phyloP scores from a whole-genome alignment of 2,888 invertebrate species.

The Spilarctia lutea region DNA sequence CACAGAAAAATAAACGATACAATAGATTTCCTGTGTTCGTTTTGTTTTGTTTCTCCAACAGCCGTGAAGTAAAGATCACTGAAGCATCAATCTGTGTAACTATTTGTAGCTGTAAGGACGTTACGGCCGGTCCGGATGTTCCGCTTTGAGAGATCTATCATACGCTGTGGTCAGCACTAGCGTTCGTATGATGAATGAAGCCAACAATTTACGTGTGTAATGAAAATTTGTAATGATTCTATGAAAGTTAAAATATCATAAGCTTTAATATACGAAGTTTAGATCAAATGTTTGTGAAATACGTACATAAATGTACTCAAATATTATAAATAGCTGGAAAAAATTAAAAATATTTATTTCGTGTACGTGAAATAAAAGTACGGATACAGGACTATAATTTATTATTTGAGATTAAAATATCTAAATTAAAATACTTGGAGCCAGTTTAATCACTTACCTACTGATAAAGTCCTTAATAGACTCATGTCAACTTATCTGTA shows the following conservation, averaged over 20 bases:
- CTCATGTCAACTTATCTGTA: too few relatives aligned
- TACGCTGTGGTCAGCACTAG: not conserved
- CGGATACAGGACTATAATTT: not conserved
- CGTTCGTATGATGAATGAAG: not conserved
- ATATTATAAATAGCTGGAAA: too few relatives aligned
- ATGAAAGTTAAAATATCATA: too few relatives aligned
- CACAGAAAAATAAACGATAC: not conserved
- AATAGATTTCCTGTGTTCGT: not conserved
- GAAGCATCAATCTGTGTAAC: conserved; percentile 20
- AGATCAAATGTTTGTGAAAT: not conserved
- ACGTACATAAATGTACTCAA: too few relatives aligned
- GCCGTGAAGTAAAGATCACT: conserved; percentile 10
- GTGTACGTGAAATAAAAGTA: not conserved
- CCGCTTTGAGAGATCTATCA: conserved; percentile 12
- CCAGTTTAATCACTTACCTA: too few relatives aligned
- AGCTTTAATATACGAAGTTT: not conserved
- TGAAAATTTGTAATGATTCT: not conserved
- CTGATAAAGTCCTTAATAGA: too few relatives aligned
- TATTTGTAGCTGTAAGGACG: conserved; percentile 4
- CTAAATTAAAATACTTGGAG: not conserved
- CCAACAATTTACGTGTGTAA: not conserved
- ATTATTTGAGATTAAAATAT: too few relatives aligned
- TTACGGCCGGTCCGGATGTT: not conserved
- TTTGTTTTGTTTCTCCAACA: conserved; percentile 6
- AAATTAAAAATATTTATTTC: not conserved